phyloP scores from a whole-genome alignment of 2,113 vertebrate species.

The Crotalus viridis region DNA sequence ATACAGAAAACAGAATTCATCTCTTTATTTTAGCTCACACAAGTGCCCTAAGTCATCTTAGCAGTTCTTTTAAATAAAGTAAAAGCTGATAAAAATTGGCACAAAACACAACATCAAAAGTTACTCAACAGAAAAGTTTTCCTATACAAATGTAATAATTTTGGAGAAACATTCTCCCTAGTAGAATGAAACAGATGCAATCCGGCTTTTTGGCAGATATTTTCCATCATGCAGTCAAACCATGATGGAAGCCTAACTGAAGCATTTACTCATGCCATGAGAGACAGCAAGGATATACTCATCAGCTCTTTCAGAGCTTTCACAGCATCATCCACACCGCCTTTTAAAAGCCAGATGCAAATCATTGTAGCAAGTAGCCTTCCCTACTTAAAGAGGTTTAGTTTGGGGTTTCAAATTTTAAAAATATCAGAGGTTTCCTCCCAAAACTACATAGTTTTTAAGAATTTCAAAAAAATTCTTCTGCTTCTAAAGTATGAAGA shows the following conservation, averaged over 20 bases:
- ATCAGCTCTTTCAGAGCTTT: not conserved
- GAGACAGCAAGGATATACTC: not conserved
- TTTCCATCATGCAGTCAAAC: not conserved
- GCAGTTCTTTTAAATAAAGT: not conserved
- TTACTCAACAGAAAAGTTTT: not conserved
- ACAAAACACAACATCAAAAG: not conserved
- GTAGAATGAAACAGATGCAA: not conserved
- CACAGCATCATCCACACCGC: not conserved
- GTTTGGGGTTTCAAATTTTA: not conserved
- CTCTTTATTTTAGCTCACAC: no score
- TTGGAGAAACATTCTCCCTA: not conserved
- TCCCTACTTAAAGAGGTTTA: not conserved
- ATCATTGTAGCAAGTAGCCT: not conserved
- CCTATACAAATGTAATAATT: constrained; percentile 1
- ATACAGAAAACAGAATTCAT: no score
- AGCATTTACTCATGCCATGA: not conserved
- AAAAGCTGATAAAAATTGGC: not conserved
- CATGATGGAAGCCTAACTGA: not conserved
- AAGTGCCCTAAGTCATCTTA: not conserved
- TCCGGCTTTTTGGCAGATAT: not conserved
- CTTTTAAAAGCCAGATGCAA: not conserved
- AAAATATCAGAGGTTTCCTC: not conserved
- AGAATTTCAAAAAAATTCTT: not conserved
- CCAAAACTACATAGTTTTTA: not conserved
- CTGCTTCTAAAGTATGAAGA: not conserved